Evolutionary conservation across 1,140 invertebrate species (phyloP), one percentile per base, ranked within the genome.

Genomic region (Drosophila orosa): DNA sequence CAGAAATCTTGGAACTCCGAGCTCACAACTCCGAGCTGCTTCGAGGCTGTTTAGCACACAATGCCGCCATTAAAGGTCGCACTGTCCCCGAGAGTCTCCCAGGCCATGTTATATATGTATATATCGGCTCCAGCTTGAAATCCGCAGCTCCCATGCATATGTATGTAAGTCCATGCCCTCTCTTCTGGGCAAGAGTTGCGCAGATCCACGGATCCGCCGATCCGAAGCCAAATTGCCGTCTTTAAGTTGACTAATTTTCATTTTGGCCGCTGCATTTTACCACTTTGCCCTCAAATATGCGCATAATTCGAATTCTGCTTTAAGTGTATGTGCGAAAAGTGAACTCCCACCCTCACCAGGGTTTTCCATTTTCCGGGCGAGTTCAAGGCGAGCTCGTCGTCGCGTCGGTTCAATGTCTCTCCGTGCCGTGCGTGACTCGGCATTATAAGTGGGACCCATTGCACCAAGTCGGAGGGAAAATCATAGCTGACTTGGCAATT

Each of bases 1-100:
- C 57, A 50, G 17, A 52, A 22, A 54, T 35, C 50, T 35, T 35
- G 50, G 19, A 54, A n/a, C 27, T 31, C 2, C 45, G 50, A 50
- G 33, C 66, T 55, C 57, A 17, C 15, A 27, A 29, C n/a, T 13
- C n/a, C 35, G 57, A 52, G 47, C 76, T 27, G 22, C 19, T 29
- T n/a, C 40, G 61, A 56, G 48, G 45, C 76, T 90, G 80, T 67
- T 90, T 90, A 90, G 80, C 86, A 90, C 81, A 90, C 87, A 90
- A 90, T 90, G 86, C 77, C 74, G 69, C 73, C 73, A 87, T 87
- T 83, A 87, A 87, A 83, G 79, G 79, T 77, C 71, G 73, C 65
- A 45, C 61, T 74, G 62, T 63, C 82, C 24, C 35, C 45, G 58
- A 79, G 58, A 82, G 66, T 56, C 75, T 67, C 48, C 67, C 80